Conservation (phyloP, 92 coral and sea anemone genomes). For the Siderastrea siderea region DNA sequence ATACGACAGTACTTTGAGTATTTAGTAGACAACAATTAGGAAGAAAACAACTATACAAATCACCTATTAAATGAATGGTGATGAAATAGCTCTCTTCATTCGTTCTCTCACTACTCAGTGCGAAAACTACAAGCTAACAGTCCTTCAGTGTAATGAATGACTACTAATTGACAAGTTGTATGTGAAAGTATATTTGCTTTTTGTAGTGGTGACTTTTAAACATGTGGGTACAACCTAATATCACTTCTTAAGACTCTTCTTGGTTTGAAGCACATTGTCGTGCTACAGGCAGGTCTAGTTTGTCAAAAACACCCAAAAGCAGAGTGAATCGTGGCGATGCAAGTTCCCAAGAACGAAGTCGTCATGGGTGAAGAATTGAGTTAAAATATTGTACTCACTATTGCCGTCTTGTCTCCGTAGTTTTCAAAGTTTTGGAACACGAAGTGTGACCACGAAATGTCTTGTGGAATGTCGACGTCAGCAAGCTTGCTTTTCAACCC, state of each 20-base stretch:
- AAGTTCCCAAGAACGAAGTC: too few species aligned
- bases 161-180: background rate
- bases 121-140: too few species aligned
- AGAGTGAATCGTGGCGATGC: background rate
- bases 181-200: background rate
- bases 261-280: background rate
- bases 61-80: too few species aligned
- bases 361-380: background rate
- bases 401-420: constrained; percentile 78
- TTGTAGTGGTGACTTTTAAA: background rate
- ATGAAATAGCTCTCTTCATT: too few species aligned
- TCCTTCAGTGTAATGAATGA: too few species aligned
- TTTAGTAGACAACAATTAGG: too few species aligned
- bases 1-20: too few species aligned
- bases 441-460: constrained; percentile 76
- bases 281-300: too few species aligned
- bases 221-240: background rate
- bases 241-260: background rate
- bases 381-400: constrained; percentile 63
- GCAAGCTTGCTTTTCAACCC: constrained; percentile 61
- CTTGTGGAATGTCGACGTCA: constrained; percentile 76
- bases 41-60: too few species aligned
- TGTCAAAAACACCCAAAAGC: background rate
- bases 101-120: too few species aligned
- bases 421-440: constrained; percentile 72